These are phyloP conservation scores for Porites evermanni DNA, from an alignment of 92 coral and sea anemone species.

Conservation along the genomic window DNA sequence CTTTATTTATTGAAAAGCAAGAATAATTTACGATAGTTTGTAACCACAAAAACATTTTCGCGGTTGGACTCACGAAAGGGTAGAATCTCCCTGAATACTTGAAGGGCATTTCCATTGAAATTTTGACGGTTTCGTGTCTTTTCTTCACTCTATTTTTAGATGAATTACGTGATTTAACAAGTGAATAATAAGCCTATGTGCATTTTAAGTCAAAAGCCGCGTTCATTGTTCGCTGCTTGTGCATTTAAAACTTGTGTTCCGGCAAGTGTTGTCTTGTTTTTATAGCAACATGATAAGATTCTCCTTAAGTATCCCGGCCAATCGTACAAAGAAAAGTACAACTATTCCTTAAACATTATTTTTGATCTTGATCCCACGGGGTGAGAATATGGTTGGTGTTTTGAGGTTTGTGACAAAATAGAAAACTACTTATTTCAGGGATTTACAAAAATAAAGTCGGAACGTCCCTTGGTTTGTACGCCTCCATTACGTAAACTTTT, in stretches of 20 bases:
- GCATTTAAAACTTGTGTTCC: too few species aligned
- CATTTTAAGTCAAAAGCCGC: too few species aligned
- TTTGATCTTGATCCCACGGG: neutral
- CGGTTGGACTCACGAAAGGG: constrained; percentile 5
- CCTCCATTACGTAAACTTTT: too few species aligned
- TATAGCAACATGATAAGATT: too few species aligned
- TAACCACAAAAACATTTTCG: constrained; percentile 3
- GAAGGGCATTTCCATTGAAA: neutral
- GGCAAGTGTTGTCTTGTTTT: too few species aligned
- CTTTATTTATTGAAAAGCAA: neutral
- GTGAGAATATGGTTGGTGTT: neutral
- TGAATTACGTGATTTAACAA: too few species aligned
- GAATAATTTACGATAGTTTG: neutral
- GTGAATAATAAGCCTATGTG: too few species aligned
- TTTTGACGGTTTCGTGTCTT: neutral
- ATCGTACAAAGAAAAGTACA: too few species aligned
- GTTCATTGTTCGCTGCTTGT: too few species aligned
- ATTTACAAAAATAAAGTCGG: too few species aligned
- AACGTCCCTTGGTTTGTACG: too few species aligned
- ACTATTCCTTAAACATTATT: neutral
- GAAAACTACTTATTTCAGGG: neutral
- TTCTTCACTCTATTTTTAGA: neutral
- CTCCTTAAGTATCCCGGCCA: too few species aligned
- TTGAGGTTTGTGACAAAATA: neutral
- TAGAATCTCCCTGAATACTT: neutral